A percentile compares a stretch with the other conserved stretches of the same genome.
Conservation (phyloP, 1,140 invertebrate genomes). For the Phymorhynchus buccinoides region DNA sequence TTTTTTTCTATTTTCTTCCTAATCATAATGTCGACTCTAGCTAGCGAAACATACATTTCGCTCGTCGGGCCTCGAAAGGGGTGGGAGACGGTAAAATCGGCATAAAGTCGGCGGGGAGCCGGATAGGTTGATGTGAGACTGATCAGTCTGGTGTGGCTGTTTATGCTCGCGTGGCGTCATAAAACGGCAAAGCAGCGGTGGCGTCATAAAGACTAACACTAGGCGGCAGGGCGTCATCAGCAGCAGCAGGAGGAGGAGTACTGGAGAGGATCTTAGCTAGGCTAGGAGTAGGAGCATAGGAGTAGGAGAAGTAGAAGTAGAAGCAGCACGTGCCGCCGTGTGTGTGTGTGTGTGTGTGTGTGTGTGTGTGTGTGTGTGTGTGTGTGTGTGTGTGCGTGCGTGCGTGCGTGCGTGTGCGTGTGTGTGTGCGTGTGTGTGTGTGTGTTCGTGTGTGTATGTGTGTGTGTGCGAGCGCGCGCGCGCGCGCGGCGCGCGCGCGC, state of each 20-base stretch:
- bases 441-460: too few species aligned
- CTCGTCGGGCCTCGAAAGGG: background rate
- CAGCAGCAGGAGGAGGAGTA: background rate
- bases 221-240: background rate
- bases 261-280: too few species aligned
- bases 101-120: background rate
- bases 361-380: background rate
- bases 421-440: too few species aligned
- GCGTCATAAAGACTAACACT: slow-evolving; percentile 5
- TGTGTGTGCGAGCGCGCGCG: background rate
- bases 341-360: background rate
- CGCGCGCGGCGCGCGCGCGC: background rate
- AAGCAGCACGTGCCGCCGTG: background rate
- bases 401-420: too few species aligned
- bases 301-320: background rate
- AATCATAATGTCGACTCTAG: background rate
- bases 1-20: background rate
- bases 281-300: too few species aligned
- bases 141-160: background rate
- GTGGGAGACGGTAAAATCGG: background rate
- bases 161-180: slow-evolving; percentile 2
- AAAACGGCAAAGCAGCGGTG: background rate
- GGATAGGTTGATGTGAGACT: slow-evolving; percentile 7
- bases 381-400: background rate
- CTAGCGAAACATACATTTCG: background rate